Percentiles rank a stretch among this genome's conserved stretches.
Conservation (phyloP, 2,797 vertebrate genomes). For the Coracias cyanogaster region DNA sequence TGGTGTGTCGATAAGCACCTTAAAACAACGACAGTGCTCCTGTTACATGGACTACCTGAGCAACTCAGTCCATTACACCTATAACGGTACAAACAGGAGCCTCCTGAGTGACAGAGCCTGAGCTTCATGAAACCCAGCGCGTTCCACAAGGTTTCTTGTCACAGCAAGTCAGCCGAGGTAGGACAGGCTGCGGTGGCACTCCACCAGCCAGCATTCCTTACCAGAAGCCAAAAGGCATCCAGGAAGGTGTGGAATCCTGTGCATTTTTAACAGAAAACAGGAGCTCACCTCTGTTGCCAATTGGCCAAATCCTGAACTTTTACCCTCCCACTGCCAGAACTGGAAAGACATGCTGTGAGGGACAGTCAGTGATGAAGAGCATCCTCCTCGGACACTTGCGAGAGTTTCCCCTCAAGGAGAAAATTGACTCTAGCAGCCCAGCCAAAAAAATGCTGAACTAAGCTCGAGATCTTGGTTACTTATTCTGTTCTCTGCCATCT, state of each 20-base stretch:
- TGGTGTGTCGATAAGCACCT: constrained; percentile 89
- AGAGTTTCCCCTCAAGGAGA: background rate
- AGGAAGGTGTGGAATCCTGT: background rate
- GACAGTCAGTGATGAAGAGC: background rate
- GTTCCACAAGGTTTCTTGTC: background rate
- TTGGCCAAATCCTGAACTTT: background rate
- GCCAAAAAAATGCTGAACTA: background rate
- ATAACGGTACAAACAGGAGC: background rate
- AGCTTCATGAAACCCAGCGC: background rate
- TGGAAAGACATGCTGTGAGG: background rate
- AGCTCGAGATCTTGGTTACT: background rate
- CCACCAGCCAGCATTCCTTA: background rate
- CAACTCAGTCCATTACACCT: background rate
- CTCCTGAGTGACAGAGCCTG: background rate
- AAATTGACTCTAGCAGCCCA: background rate
- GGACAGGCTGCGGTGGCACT: background rate
- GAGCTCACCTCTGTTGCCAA: background rate
- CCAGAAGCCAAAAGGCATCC: background rate
- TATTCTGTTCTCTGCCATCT: background rate
- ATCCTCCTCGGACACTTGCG: background rate
- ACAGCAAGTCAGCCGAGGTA: background rate
- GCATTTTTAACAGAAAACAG: background rate
- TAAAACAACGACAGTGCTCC: background rate
- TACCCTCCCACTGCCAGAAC: background rate
- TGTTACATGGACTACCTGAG: background rate